Base-by-base conservation (phyloP, 2,797 vertebrate genomes). In the Takifugu rubripes region DNA sequence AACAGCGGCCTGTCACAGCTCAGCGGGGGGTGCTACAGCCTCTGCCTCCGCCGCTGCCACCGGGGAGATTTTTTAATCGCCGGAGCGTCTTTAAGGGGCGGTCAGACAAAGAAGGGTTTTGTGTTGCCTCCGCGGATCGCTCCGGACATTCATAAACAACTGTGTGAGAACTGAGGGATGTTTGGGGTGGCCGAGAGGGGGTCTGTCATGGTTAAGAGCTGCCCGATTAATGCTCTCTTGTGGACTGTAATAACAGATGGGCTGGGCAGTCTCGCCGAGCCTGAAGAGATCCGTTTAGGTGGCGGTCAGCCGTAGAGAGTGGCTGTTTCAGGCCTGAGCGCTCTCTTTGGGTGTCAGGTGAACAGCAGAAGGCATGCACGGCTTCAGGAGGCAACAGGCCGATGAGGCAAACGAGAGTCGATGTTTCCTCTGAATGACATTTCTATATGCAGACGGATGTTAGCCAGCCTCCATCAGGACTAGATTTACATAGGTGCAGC, bases 1-100 rank as follows among this genome's bases (percentile, higher is more conserved):
- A 88, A 88, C 84, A 87, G 76, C 56, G 61, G 77, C 62, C 82
- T 81, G 83, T 84, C 84, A 83, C 63, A 74, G 69, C 83, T 76
- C 86, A 82, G 84, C 59, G 25, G 85, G 84, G 67, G 66, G 56
- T 17, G 52, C 73, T 72, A 56, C 40, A 68, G 72, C 69, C 24
- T 3, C 64, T 62, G 72, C 72, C 43, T 3, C 64, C 60, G 72
- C 72, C 43, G 15, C 63, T 50, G 70, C 71, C 66, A 66, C 69
- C 2, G 0, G 71, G 75, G 70, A 72, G 70, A 61, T 62, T 79
- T 73, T 46, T 79, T 75, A 82, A 84, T 83, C 69, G 61, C 65
- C 0, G 44, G 66, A 70, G 75, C 50, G 61, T 77, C 78, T 84
- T 82, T 74, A 82, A 77, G 73, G 78, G 61, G 59, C 73, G 74